Percentiles rank a stretch among this genome's conserved stretches.
Conservation (phyloP, 2,113 vertebrate genomes). For the Spea bombifrons region DNA sequence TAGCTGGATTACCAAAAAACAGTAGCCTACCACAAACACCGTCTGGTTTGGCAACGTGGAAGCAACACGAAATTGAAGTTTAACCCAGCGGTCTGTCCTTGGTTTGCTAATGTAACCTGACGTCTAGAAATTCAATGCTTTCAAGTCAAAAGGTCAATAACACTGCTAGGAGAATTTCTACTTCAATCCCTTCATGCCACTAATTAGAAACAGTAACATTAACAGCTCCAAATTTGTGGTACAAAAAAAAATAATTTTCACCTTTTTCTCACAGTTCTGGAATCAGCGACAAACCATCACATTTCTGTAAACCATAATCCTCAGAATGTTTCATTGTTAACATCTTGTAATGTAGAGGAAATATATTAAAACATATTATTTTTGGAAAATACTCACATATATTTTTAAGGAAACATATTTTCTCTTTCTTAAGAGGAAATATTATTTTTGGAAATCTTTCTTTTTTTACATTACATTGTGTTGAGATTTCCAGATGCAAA, state of each 20-base stretch:
- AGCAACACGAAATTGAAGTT: slow-evolving; percentile 18
- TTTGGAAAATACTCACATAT: not conserved
- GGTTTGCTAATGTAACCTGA: slow-evolving; percentile 28
- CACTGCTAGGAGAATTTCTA: slow-evolving; percentile 30
- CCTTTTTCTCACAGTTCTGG: not conserved
- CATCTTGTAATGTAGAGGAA: not conserved
- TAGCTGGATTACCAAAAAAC: slow-evolving; percentile 7
- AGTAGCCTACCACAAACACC: slow-evolving; percentile 37
- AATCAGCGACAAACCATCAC: not conserved
- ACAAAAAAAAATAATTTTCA: not conserved
- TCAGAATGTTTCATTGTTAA: not conserved
- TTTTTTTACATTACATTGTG: not conserved
- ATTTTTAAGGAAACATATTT: too few species aligned
- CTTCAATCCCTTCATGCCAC: slow-evolving; percentile 32
- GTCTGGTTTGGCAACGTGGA: slow-evolving; percentile 37
- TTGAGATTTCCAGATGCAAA: not conserved
- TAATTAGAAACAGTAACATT: slow-evolving; percentile 44
- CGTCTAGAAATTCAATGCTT: slow-evolving; percentile 23
- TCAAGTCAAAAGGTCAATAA: slow-evolving; percentile 36
- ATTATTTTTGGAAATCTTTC: too few species aligned
- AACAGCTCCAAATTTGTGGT: slow-evolving; percentile 29
- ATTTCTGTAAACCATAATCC: not conserved
- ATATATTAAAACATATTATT: not conserved
- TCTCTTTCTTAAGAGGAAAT: too few species aligned
- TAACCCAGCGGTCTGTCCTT: slow-evolving; percentile 20